Evolutionary conservation across 2,888 invertebrate genomes (phyloP).

Genomic region (Lingula anatina): DNA sequence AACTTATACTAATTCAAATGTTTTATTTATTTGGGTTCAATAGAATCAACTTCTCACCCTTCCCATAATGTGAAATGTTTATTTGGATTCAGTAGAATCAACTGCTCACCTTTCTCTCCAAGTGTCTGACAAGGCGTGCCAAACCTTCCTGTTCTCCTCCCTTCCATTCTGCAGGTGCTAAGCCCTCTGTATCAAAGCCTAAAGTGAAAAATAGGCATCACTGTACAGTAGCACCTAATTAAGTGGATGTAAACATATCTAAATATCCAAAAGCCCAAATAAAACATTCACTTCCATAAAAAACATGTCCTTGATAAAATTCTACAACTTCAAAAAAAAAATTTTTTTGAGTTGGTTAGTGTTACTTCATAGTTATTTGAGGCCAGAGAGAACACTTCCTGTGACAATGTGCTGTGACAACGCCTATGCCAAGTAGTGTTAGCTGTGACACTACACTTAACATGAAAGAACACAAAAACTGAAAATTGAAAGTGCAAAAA

Average conservation of each 20-base stretch:
- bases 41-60: neutral
- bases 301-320: too few species aligned
- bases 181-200: conserved; percentile 74
- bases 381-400: too few species aligned
- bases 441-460: too few species aligned
- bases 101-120: conserved; percentile 49
- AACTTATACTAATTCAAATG: neutral
- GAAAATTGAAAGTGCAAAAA: too few species aligned
- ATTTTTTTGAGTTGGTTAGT: too few species aligned
- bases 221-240: too few species aligned
- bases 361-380: too few species aligned
- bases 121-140: conserved; percentile 62
- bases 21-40: neutral
- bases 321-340: too few species aligned
- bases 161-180: conserved; percentile 68
- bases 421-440: too few species aligned
- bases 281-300: neutral
- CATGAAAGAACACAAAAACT: too few species aligned
- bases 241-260: neutral
- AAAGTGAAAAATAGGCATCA: conserved; percentile 10
- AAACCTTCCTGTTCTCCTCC: conserved; percentile 74
- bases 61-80: neutral
- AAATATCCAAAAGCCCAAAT: too few species aligned
- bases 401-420: too few species aligned
- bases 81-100: conserved; percentile 50